Base-by-base conservation (phyloP, 37 sponge, comb jelly and placozoan genomes). In the Oscarella lobularis region DNA sequence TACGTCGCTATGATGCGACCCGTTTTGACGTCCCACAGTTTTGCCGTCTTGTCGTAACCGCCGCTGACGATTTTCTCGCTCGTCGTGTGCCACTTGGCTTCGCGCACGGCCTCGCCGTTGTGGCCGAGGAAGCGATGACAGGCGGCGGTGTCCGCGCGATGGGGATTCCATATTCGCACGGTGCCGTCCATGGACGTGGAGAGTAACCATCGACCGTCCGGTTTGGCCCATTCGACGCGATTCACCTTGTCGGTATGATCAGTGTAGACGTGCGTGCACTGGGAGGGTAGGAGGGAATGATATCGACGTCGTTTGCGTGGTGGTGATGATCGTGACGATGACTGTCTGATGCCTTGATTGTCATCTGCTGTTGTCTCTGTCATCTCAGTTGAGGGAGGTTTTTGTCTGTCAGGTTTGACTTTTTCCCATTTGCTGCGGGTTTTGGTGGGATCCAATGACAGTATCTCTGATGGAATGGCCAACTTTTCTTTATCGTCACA, bases 11-110 rank as follows among this genome's bases (percentile, higher is more conserved):
- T 54, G 3, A 27, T 39, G 37, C 60, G 69, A 14, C 73, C 39
- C 27, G 55, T 76, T 29, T 73, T 73, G 29, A 81, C 71, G 38
- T 87, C 88, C 3, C 75, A 29, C 38, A 84, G 75, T 5, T 30
- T 2, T 6, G 72, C 85, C 38, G 1, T 37, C 9, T 35, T 77
- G 68, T 87, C 83, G 78, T 78, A 84, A 2, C 92, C 88, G 3
- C 85, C 85, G 48, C 79, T 85, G 3, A 87, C 40, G 20, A 75
- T 39, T 20, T 35, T 38, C 4, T 68, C 81, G n/a, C 76, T 67
- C 39, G 20, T 37, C 27, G 55, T 40, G 2, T 81, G 37, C 92
- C 92, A 90, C 9, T 80, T 29, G 5, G 75, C 74, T 36, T 67
- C 77, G 33, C 68, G 55, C 20, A 90, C 78, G 32, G 85, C 82